Percentiles rank a stretch among this genome's conserved stretches.
Conservation (phyloP, 2,888 invertebrate genomes). For the Tridacna crocea region DNA sequence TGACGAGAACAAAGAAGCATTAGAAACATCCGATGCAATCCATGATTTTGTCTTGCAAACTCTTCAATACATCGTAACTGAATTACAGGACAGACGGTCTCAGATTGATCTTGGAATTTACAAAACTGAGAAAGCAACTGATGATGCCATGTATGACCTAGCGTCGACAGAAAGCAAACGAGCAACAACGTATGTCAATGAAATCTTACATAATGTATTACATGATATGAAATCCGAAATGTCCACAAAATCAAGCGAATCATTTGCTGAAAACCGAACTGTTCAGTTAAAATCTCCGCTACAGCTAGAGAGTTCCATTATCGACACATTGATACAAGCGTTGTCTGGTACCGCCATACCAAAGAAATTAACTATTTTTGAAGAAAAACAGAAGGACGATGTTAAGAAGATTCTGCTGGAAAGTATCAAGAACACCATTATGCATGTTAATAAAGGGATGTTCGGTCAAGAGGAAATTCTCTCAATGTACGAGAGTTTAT, state of each 20-base stretch:
- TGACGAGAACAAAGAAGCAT: slow-evolving; percentile 10
- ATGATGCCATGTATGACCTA: slow-evolving; percentile 22
- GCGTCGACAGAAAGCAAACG: slow-evolving; percentile 36
- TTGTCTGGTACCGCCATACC: slow-evolving; percentile 26
- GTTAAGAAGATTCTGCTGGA: slow-evolving; percentile 49
- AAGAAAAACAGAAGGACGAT: slow-evolving; percentile 41
- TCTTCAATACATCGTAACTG: slow-evolving; percentile 62
- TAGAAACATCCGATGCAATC: slow-evolving; percentile 44
- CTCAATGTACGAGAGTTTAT: slow-evolving; percentile 32
- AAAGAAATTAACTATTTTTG: slow-evolving; percentile 10
- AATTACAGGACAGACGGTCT: slow-evolving; percentile 61
- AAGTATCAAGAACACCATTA: slow-evolving; percentile 48
- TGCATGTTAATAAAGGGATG: slow-evolving; percentile 40
- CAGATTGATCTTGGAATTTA: slow-evolving; percentile 43
- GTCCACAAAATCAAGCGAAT: slow-evolving; percentile 2
- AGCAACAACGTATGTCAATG: slow-evolving; percentile 49
- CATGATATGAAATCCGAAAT: slow-evolving; percentile 47
- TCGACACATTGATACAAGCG: slow-evolving; percentile 21
- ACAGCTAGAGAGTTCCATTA: neutral
- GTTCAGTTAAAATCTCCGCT: neutral
- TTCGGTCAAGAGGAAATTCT: slow-evolving; percentile 36
- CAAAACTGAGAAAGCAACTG: slow-evolving; percentile 16
- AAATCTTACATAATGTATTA: slow-evolving; percentile 50
- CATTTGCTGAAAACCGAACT: neutral
- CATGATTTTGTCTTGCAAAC: slow-evolving; percentile 65